Conservation (phyloP, 2,888 invertebrate species). For the Harpagoxenus sublaevis region DNA sequence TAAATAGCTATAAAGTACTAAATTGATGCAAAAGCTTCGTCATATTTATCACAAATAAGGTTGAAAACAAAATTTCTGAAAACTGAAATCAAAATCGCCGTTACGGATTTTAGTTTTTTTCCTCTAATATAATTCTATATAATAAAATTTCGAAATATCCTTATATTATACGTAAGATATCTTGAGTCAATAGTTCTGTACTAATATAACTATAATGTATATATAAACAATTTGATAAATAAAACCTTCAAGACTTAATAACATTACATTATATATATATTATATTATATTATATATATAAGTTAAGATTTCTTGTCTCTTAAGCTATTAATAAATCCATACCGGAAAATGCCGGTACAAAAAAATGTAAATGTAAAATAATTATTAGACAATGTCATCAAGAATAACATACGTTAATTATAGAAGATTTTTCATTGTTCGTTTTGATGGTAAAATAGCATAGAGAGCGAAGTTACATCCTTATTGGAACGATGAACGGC, state of each 20-base stretch:
- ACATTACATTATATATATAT: not conserved
- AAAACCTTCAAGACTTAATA: not conserved
- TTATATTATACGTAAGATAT: not conserved
- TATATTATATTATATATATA: too few species aligned
- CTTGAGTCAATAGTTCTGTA: not conserved
- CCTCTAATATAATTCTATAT: not conserved
- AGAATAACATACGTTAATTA: not conserved
- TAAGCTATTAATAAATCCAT: constrained; percentile 3
- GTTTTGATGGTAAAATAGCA: not conserved
- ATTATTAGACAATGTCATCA: not conserved
- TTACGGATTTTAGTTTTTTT: not conserved
- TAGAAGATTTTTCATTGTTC: not conserved
- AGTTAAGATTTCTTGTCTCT: not conserved
- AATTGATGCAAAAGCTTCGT: not conserved
- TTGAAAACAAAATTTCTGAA: not conserved
- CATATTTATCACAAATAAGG: not conserved
- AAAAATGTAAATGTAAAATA: not conserved
- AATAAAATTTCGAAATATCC: not conserved
- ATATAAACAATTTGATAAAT: not conserved
- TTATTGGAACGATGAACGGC: constrained; percentile 10
- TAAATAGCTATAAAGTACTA: not conserved
- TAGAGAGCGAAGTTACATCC: not conserved
- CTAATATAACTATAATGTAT: not conserved
- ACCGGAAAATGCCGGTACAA: not conserved
- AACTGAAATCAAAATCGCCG: not conserved